Conservation (phyloP, 2,113 vertebrate species). For the Dicrurus megarhynchus region DNA sequence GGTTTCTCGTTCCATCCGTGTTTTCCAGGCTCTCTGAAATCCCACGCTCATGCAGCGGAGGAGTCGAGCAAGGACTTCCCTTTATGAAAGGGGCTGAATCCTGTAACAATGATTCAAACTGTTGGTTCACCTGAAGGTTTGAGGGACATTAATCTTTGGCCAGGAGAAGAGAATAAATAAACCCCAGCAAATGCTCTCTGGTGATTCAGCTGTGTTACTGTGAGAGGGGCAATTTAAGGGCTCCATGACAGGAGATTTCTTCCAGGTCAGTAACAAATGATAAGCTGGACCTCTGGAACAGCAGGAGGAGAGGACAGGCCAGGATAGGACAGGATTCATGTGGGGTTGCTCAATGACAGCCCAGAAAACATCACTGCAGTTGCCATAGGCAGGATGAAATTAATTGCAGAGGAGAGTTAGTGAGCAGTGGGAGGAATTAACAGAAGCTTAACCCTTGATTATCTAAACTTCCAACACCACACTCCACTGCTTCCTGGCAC, state of each 20-base stretch:
- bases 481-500: background rate
- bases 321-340: background rate
- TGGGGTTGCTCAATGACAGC: background rate
- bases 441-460: background rate
- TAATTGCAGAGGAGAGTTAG: background rate
- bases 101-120: background rate
- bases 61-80: background rate
- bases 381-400: background rate
- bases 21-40: background rate
- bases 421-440: background rate
- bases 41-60: accelerated
- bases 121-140: background rate
- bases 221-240: background rate
- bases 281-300: background rate
- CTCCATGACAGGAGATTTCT: background rate
- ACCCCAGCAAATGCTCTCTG: background rate
- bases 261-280: background rate
- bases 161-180: background rate
- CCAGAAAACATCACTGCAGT: background rate
- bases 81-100: background rate
- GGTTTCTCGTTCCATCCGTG: accelerated
- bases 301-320: background rate
- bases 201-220: background rate
- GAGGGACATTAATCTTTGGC: background rate
- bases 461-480: background rate